Evolutionary conservation across 2,888 invertebrate species (phyloP).

Genomic region (Erebia epiphron): DNA sequence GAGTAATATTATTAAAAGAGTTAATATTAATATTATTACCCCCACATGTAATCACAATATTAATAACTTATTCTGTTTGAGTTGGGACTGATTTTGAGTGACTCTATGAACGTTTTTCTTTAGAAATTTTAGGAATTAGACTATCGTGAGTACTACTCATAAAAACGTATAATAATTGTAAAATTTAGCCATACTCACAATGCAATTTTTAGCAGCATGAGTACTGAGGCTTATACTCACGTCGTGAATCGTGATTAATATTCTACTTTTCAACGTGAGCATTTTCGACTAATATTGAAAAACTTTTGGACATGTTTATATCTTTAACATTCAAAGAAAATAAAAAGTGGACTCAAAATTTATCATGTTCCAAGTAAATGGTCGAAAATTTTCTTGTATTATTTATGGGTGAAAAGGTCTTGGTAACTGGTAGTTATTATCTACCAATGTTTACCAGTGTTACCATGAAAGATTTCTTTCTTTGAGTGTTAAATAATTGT

Average conservation of each 20-base stretch:
- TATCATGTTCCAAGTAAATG: no score
- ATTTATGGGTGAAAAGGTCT: no score
- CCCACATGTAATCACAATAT: background rate
- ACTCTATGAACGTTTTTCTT: constrained; percentile 7
- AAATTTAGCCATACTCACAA: background rate
- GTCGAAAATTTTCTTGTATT: no score
- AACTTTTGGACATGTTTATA: background rate
- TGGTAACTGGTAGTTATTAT: no score
- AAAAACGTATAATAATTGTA: background rate
- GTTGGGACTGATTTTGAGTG: constrained; percentile 12
- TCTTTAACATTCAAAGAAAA: no score
- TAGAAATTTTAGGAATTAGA: background rate
- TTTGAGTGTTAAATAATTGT: background rate
- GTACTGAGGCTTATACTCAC: background rate
- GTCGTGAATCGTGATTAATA: no score
- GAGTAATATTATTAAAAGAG: background rate
- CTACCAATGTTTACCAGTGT: no score
- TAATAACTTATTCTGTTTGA: background rate
- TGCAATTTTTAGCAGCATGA: background rate
- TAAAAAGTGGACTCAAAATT: no score
- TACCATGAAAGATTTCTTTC: no score
- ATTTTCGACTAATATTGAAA: background rate
- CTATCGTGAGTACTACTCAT: background rate
- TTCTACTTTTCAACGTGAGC: background rate
- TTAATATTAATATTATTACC: background rate